phyloP scores from a whole-genome alignment of 2,888 invertebrate species.

The Amaurobius ferox region DNA sequence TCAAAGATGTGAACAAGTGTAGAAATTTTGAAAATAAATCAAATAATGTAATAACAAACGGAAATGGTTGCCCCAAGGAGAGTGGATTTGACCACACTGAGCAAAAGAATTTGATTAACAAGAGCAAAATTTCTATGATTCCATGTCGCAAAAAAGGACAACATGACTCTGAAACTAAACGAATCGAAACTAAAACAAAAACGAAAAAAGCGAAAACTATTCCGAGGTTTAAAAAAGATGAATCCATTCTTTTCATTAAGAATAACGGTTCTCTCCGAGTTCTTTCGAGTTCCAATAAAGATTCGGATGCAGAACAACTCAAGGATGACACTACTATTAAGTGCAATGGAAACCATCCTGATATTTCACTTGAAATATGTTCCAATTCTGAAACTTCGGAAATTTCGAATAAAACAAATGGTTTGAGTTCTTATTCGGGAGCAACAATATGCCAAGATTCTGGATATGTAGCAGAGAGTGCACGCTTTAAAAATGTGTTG shows the following conservation, averaged over 20 bases:
- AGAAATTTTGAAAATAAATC: no score
- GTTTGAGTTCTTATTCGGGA: no score
- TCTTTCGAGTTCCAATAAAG: background rate
- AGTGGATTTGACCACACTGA: background rate
- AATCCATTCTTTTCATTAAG: background rate
- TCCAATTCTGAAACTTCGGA: no score
- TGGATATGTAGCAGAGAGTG: no score
- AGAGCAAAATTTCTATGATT: slow-evolving; percentile 9
- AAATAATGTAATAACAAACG: background rate
- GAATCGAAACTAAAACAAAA: background rate
- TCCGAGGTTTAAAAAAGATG: background rate
- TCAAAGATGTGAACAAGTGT: no score
- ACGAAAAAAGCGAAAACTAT: background rate
- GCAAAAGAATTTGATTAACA: background rate
- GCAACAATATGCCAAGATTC: no score
- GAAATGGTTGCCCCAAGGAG: background rate
- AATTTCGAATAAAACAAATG: no score
- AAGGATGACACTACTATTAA: background rate
- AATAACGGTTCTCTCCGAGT: background rate
- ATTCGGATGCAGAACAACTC: background rate
- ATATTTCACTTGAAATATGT: background rate
- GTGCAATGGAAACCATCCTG: background rate
- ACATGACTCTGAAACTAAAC: background rate
- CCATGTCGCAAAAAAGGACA: background rate
- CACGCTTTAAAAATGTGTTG: no score